These are phyloP conservation scores for Isurus oxyrinchus DNA, from an alignment of 2,113 vertebrate genomes.

Conservation along the genomic window DNA sequence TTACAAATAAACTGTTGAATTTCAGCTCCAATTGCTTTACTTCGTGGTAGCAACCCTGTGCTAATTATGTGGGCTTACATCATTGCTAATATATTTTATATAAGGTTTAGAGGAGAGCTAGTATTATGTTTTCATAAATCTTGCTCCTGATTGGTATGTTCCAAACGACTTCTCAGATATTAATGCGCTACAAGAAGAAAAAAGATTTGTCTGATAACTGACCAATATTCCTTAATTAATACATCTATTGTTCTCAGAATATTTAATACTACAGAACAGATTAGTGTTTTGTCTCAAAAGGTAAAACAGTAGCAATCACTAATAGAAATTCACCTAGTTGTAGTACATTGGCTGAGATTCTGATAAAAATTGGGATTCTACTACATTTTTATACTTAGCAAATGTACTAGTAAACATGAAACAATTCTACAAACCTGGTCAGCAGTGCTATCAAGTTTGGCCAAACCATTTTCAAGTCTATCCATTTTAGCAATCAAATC, in stretches of 20 bases:
- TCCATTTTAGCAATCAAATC: conserved; percentile 57
- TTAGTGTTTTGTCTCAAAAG: background rate
- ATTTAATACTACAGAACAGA: background rate
- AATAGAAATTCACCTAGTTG: background rate
- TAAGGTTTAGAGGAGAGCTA: background rate
- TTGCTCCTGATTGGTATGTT: background rate
- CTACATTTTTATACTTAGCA: background rate
- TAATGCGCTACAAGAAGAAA: background rate
- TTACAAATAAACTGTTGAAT: background rate
- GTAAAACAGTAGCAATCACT: background rate
- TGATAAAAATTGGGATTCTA: background rate
- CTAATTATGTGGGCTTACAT: background rate
- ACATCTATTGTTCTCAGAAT: background rate
- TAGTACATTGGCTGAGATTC: background rate
- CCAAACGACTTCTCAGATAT: background rate
- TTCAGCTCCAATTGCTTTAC: background rate
- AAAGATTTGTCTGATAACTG: background rate
- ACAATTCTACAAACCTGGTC: conserved; percentile 52
- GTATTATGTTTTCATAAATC: background rate
- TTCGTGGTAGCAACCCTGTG: background rate
- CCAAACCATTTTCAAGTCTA: conserved; percentile 61
- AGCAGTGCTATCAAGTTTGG: conserved; percentile 57
- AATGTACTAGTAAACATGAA: background rate
- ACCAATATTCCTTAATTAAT: background rate
- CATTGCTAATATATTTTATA: background rate